Evolutionary conservation across 2,797 vertebrate species (phyloP).

Genomic region (Enteromius afrohamiltoni): DNA sequence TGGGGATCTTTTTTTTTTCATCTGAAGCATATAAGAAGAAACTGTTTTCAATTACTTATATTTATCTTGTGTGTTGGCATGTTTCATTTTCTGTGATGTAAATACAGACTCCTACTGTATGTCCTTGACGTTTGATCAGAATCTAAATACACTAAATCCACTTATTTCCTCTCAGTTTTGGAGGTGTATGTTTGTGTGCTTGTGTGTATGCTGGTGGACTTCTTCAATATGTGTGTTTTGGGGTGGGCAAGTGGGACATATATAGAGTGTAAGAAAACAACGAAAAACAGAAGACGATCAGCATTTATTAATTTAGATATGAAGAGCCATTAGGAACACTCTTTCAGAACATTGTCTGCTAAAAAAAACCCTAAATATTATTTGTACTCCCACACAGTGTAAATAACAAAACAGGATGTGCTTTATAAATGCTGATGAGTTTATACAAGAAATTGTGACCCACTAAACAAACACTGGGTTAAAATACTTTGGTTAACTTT

Average conservation of each 20-base stretch:
- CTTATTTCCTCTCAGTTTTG: neutral
- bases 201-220: neutral
- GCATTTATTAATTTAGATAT: conserved; percentile 12
- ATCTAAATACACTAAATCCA: neutral
- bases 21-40: neutral
- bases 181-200: neutral
- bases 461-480: neutral
- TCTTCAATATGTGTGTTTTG: neutral
- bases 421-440: neutral
- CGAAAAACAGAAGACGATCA: neutral
- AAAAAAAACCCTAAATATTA: neutral
- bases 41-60: neutral
- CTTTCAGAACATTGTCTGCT: neutral
- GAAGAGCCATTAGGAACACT: neutral
- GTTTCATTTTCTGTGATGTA: neutral
- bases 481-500: neutral
- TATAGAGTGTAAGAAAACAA: neutral
- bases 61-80: neutral
- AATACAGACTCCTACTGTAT: neutral
- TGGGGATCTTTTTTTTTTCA: too few relatives aligned
- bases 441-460: neutral
- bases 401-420: neutral
- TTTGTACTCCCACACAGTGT: neutral
- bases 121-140: neutral
- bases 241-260: neutral